phyloP scores from a whole-genome alignment of 1,140 invertebrate species.

The Oncopodura yosiiana region DNA sequence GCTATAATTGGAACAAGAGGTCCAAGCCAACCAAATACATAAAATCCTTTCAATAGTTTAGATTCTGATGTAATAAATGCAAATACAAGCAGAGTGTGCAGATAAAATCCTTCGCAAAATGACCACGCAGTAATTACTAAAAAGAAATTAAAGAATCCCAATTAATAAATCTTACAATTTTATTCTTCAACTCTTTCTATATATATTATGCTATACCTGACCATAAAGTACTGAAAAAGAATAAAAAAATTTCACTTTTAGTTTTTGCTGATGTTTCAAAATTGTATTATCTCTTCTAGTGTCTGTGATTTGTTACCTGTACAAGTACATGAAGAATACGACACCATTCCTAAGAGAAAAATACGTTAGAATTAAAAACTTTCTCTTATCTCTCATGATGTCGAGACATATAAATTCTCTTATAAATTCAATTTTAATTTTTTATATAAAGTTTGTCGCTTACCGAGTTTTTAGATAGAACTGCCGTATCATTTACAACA shows the following conservation, averaged over 20 bases:
- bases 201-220: too few relatives aligned
- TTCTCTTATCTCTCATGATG: too few relatives aligned
- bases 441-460: neutral
- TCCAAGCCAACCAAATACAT: slow-evolving; percentile 46
- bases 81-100: slow-evolving; percentile 48
- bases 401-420: too few relatives aligned
- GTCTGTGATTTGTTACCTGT: too few relatives aligned
- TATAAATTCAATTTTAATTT: too few relatives aligned
- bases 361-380: too few relatives aligned
- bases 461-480: slow-evolving; percentile 40
- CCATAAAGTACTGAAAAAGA: slow-evolving; percentile 26
- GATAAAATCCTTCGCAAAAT: slow-evolving; percentile 47
- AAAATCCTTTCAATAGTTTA: slow-evolving; percentile 45
- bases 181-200: too few relatives aligned
- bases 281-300: too few relatives aligned
- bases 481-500: slow-evolving; percentile 38
- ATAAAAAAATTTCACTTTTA: too few relatives aligned
- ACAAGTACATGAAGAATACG: slow-evolving; percentile 23
- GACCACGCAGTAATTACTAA: slow-evolving; percentile 51
- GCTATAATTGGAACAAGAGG: slow-evolving; percentile 36
- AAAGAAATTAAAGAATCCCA: slow-evolving; percentile 45
- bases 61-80: slow-evolving; percentile 45
- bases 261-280: too few relatives aligned
- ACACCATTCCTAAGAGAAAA: slow-evolving; percentile 29
- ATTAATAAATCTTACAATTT: too few relatives aligned